A percentile compares a stretch with the other conserved stretches of the same genome.
Evolutionary conservation across 2,888 invertebrate genomes (phyloP).

Genomic region (Drosophila macrospina): DNA sequence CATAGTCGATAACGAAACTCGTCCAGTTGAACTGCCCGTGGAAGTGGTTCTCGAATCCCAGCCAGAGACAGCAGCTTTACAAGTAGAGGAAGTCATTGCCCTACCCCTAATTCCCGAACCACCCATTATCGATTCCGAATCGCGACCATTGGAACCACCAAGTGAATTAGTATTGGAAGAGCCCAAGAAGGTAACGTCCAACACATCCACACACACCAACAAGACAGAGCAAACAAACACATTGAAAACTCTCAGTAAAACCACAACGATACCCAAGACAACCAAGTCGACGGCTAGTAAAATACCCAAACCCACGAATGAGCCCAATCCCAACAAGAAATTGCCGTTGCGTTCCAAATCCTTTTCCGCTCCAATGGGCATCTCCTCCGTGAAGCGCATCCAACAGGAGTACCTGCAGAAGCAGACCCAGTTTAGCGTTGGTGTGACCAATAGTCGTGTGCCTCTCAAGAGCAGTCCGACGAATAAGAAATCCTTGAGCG

Average conservation of each 20-base stretch:
- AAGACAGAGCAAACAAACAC: conserved; percentile 30
- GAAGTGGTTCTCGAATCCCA: conserved; percentile 31
- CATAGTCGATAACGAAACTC: conserved; percentile 37
- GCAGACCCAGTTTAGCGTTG: conserved; percentile 53
- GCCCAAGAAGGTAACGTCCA: conserved; percentile 66
- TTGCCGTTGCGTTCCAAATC: conserved; percentile 83
- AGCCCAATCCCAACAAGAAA: conserved; percentile 66
- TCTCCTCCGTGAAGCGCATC: conserved; percentile 83
- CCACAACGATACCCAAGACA: conserved; percentile 28
- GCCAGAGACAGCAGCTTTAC: background rate
- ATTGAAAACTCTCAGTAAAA: conserved; percentile 15
- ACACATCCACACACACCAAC: conserved; percentile 23
- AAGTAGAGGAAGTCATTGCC: conserved; percentile 17
- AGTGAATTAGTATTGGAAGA: conserved; percentile 64
- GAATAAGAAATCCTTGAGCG: conserved; percentile 81
- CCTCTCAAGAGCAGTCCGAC: conserved; percentile 73
- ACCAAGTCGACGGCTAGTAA: conserved; percentile 60
- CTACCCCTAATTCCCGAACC: conserved; percentile 51
- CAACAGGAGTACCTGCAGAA: conserved; percentile 83
- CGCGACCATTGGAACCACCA: conserved; percentile 65
- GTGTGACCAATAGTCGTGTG: conserved; percentile 48
- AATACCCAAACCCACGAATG: conserved; percentile 76
- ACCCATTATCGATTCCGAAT: conserved; percentile 63
- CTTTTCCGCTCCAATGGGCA: conserved; percentile 83
- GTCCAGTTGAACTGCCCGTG: conserved; percentile 22